phyloP scores from a whole-genome alignment of 2,113 vertebrate species.

The Antigone vipio region DNA sequence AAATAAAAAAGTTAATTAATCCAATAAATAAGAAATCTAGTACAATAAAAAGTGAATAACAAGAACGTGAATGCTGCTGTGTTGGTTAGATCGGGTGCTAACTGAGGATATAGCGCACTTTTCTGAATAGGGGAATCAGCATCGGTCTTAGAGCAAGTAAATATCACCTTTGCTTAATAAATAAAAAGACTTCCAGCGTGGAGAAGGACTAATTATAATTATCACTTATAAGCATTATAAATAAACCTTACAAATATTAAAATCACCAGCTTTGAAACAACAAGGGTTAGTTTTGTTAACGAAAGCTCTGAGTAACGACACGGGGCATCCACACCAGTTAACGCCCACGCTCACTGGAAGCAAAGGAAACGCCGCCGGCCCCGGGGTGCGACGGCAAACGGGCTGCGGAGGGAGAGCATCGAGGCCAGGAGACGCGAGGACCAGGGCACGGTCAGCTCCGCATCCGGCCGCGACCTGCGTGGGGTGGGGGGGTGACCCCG shows the following conservation, averaged over 20 bases:
- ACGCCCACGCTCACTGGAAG: no score
- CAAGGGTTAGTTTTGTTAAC: not conserved
- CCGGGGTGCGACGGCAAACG: no score
- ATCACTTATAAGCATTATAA: not conserved
- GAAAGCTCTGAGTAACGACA: not conserved
- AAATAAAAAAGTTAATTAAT: not conserved
- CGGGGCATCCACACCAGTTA: accelerated
- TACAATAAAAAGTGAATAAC: not conserved
- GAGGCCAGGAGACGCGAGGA: no score
- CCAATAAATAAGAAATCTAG: not conserved
- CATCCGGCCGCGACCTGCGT: no score
- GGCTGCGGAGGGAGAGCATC: no score
- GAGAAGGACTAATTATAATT: not conserved
- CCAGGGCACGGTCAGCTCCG: no score
- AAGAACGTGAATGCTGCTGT: accelerated
- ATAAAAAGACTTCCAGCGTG: not conserved
- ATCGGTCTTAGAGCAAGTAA: not conserved
- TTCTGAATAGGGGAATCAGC: not conserved
- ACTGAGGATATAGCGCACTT: not conserved
- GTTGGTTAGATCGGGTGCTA: not conserved
- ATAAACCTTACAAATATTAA: not conserved
- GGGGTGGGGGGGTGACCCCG: no score
- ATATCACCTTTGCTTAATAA: not conserved
- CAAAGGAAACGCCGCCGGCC: no score
- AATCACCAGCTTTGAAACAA: not conserved